These are phyloP conservation scores for Eristalis pertinax DNA, from an alignment of 2,888 invertebrate species.

Conservation along the genomic window DNA sequence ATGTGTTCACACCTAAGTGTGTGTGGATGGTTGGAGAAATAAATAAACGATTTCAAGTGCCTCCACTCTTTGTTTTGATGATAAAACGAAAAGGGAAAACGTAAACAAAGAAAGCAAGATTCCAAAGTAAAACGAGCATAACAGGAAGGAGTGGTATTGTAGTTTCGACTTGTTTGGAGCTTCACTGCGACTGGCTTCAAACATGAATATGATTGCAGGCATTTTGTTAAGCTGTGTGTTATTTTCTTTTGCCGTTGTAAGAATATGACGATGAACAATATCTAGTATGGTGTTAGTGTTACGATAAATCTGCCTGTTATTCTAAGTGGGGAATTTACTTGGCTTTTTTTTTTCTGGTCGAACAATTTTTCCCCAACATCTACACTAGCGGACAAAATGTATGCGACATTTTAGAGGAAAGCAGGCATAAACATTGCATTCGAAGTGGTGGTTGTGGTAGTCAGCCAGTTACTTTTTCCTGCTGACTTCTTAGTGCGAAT, in stretches of 20 bases:
- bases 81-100: slow-evolving; percentile 3
- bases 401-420: not conserved
- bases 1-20: not conserved
- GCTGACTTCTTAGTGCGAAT: no score
- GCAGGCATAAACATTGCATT: no score
- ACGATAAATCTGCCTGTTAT: not conserved
- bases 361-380: not conserved
- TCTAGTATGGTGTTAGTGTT: not conserved
- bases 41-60: slow-evolving; percentile 49
- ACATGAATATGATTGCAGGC: not conserved
- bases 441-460: no score
- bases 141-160: slow-evolving; percentile 4
- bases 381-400: not conserved
- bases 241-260: not conserved
- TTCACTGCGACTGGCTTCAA: not conserved
- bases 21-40: not conserved
- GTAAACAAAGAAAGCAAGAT: slow-evolving; percentile 17
- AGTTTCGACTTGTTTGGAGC: not conserved
- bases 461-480: no score
- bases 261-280: not conserved
- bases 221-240: not conserved
- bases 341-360: not conserved
- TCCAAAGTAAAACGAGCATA: slow-evolving; percentile 6
- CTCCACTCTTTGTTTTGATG: not conserved
- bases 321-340: not conserved